These are phyloP conservation scores for Drosophila flavopinicola DNA, from an alignment of 2,888 invertebrate genomes.

Conservation along the genomic window DNA sequence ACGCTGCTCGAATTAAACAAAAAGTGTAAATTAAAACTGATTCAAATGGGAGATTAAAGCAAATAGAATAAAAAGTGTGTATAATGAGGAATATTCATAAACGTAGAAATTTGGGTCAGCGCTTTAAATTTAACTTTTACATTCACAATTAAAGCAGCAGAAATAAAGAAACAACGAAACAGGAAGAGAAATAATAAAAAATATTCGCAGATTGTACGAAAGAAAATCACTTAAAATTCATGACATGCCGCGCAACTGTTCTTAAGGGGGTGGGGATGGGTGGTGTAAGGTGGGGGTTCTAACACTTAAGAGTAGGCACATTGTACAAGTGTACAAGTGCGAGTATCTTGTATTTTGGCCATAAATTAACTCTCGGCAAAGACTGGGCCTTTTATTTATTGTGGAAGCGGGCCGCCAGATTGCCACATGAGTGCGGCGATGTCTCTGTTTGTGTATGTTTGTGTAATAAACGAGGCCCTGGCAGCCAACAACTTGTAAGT, in stretches of 20 bases:
- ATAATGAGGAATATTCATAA: slow-evolving; percentile 1
- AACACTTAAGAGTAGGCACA: slow-evolving; percentile 58
- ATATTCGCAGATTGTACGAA: slow-evolving; percentile 18
- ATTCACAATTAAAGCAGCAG: slow-evolving; percentile 18
- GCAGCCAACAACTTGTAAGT: slow-evolving; percentile 61
- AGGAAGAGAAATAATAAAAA: slow-evolving; percentile 15
- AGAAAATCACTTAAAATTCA: slow-evolving; percentile 71
- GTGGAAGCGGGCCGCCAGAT: slow-evolving; percentile 25
- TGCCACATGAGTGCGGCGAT: slow-evolving; percentile 46
- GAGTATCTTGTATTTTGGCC: slow-evolving; percentile 44
- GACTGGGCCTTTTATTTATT: slow-evolving; percentile 61
- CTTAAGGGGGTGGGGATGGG: slow-evolving; percentile 7
- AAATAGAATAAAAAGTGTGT: too few species aligned
- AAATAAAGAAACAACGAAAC: slow-evolving; percentile 7
- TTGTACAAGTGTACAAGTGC: slow-evolving; percentile 10
- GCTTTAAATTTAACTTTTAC: slow-evolving; percentile 5
- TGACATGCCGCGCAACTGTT: slow-evolving; percentile 46
- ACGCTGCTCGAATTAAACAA: too few species aligned
- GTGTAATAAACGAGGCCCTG: slow-evolving; percentile 51
- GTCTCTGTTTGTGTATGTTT: slow-evolving; percentile 13
- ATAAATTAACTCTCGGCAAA: slow-evolving; percentile 62
- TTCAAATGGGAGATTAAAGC: too few species aligned
- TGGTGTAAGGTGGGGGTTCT: background rate
- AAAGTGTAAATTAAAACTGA: too few species aligned
- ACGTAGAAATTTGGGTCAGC: background rate